phyloP scores from a whole-genome alignment of 2,797 vertebrate species.

The Pipistrellus pygmaeus region DNA sequence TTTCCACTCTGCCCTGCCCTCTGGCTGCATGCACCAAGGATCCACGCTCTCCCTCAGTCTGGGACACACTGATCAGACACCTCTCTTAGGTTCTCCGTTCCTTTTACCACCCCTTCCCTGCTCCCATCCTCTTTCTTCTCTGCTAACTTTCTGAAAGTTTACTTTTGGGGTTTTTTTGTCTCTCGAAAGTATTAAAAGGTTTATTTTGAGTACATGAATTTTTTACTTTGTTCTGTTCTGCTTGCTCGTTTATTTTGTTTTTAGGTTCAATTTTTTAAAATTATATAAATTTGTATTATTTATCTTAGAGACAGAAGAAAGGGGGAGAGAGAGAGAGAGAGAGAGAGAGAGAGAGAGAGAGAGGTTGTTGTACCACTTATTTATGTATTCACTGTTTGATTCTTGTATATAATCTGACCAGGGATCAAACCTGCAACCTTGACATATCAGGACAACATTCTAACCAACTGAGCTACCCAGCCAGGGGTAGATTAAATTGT shows the following conservation, averaged over 20 bases:
- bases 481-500: neutral
- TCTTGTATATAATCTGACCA: neutral
- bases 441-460: neutral
- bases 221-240: neutral
- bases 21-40: neutral
- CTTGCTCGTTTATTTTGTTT: neutral
- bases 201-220: neutral
- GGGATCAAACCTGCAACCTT: neutral
- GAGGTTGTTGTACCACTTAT: neutral
- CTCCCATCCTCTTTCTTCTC: neutral
- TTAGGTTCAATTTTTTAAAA: neutral
- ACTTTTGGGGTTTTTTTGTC: neutral
- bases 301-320: neutral
- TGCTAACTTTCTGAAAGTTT: neutral
- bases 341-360: too few species aligned
- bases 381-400: too few species aligned
- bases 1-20: neutral
- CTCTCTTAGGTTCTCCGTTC: neutral
- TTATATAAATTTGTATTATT: neutral
- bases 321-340: neutral
- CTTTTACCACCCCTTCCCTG: neutral
- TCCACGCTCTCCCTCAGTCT: rapidly evolving
- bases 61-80: neutral
- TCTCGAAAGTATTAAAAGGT: neutral
- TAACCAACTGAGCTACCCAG: neutral